Evolutionary conservation across 2,888 invertebrate species (phyloP).

Genomic region (Eilema depressum): DNA sequence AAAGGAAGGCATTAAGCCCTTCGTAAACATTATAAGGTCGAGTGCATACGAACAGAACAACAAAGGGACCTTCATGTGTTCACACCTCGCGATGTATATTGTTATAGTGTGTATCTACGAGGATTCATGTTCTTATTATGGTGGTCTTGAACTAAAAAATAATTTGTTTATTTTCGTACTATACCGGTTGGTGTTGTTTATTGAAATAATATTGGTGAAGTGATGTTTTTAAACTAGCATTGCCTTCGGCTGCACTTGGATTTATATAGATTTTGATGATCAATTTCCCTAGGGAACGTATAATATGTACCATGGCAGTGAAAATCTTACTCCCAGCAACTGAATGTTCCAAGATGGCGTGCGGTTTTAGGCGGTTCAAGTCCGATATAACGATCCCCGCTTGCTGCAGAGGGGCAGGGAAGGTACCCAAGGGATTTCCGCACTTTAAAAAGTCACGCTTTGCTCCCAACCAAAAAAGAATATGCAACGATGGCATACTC

Average conservation of each 20-base stretch:
- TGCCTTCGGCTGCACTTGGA: neutral
- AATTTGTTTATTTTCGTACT: constrained; percentile 16
- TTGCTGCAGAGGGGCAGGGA: too few species aligned
- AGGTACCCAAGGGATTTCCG: too few species aligned
- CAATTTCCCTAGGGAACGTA: too few species aligned
- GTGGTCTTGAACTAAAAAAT: constrained; percentile 28
- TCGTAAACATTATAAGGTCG: constrained; percentile 44
- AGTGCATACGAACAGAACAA: constrained; percentile 41
- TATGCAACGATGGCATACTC: too few species aligned
- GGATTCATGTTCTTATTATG: constrained; percentile 35
- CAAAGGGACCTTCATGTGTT: constrained; percentile 40
- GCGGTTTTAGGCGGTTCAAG: too few species aligned
- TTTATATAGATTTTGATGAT: neutral
- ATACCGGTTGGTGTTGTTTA: constrained; percentile 3
- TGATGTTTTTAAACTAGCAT: neutral
- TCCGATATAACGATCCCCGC: too few species aligned
- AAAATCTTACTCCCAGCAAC: too few species aligned
- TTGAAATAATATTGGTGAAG: constrained; percentile 7
- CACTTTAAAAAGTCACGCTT: too few species aligned
- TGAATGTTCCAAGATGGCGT: too few species aligned
- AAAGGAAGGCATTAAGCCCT: constrained; percentile 48
- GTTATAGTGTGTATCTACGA: constrained; percentile 39
- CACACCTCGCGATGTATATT: constrained; percentile 26
- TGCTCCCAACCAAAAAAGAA: too few species aligned
- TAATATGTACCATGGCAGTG: too few species aligned